Conservation (phyloP, 2,797 vertebrate genomes). For the Manis pentadactyla region DNA sequence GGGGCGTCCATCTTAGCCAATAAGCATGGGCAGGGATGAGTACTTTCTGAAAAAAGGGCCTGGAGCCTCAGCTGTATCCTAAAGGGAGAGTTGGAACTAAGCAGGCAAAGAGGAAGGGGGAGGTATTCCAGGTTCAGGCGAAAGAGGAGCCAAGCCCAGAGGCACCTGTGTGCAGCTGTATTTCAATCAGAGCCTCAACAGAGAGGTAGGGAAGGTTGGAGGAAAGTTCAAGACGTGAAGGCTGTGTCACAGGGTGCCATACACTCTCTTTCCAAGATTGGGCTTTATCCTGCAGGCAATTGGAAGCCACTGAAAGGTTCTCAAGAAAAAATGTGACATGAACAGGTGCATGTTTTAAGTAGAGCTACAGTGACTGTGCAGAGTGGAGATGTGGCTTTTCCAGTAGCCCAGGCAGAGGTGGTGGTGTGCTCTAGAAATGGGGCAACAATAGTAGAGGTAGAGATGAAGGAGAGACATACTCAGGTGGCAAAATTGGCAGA, state of each 20-base stretch:
- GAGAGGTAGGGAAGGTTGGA: background rate
- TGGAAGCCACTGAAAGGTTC: background rate
- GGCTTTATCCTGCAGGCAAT: slow-evolving; percentile 3
- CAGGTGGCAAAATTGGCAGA: background rate
- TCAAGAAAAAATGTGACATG: background rate
- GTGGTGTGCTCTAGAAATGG: background rate
- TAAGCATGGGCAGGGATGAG: background rate
- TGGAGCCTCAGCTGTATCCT: background rate
- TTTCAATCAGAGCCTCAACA: background rate
- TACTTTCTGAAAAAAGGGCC: background rate
- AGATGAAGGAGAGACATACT: background rate
- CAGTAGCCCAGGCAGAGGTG: background rate
- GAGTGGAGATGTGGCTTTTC: background rate
- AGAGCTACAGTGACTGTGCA: background rate
- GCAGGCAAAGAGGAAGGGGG: background rate
- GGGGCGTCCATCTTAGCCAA: background rate
- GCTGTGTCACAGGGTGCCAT: background rate
- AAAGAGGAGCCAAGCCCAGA: background rate
- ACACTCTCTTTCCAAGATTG: background rate
- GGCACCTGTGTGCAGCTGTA: background rate
- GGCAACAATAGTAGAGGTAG: background rate
- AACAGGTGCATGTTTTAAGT: background rate
- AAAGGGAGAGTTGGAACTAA: background rate
- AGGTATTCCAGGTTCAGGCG: background rate
- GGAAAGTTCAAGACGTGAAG: background rate